phyloP scores from a whole-genome alignment of 2,113 vertebrate species.

The Puntigrus tetrazona region DNA sequence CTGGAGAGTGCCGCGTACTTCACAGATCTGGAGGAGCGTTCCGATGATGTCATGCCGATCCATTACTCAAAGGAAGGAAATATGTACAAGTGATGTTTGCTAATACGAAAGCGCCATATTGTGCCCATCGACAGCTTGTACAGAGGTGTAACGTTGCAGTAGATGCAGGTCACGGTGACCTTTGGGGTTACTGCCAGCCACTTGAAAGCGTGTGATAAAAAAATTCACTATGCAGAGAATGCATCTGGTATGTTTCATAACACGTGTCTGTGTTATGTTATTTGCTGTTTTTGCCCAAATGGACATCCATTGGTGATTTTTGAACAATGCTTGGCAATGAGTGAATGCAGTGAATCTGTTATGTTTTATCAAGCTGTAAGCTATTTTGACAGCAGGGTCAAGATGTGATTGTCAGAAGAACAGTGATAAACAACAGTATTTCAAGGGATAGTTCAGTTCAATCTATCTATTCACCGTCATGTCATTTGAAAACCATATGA shows the following conservation, averaged over 20 bases:
- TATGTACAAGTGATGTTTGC: conserved; percentile 39
- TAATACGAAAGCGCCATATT: conserved; percentile 30
- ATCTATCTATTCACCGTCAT: neutral
- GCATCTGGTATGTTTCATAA: conserved; percentile 28
- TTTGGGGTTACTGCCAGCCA: conserved; percentile 19
- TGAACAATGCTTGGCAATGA: neutral
- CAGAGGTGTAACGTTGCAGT: conserved; percentile 35
- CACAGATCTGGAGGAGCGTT: conserved; percentile 65
- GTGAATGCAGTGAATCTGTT: neutral
- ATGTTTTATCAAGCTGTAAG: conserved; percentile 9
- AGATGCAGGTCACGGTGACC: conserved; percentile 35
- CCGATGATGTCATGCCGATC: conserved; percentile 60
- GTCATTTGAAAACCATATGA: neutral
- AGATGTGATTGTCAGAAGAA: neutral
- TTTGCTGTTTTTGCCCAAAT: conserved; percentile 13
- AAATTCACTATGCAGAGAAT: neutral
- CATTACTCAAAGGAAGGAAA: conserved; percentile 48
- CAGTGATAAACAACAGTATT: neutral
- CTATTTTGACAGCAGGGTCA: neutral
- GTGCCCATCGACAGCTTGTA: conserved; percentile 21
- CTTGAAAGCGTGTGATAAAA: conserved; percentile 30
- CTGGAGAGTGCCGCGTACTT: conserved; percentile 59
- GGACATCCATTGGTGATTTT: neutral
- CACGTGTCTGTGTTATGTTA: conserved; percentile 36
- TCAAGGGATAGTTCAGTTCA: neutral